Percentiles rank a stretch among this genome's conserved stretches.
These are phyloP conservation scores for Eulacestoma nigropectus DNA, from an alignment of 2,113 vertebrate species.

Conservation along the genomic window DNA sequence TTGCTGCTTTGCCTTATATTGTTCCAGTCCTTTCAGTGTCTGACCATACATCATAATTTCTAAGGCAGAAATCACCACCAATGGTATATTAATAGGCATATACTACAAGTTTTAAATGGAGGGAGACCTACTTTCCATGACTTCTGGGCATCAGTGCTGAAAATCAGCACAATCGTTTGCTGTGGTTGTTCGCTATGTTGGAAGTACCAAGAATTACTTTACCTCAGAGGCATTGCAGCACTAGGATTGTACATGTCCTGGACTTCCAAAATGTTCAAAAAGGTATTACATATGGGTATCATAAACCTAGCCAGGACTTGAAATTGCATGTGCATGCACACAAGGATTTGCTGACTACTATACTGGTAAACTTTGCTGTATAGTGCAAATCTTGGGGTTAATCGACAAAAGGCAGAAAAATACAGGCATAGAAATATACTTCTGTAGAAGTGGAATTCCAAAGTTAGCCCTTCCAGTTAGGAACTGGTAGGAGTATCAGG, in stretches of 20 bases:
- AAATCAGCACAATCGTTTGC: background rate
- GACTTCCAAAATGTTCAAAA: background rate
- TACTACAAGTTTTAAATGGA: background rate
- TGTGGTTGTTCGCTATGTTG: background rate
- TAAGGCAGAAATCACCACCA: background rate
- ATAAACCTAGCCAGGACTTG: background rate
- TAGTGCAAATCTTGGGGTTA: background rate
- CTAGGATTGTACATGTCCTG: background rate
- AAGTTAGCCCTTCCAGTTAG: background rate
- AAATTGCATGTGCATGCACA: background rate
- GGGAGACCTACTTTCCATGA: background rate
- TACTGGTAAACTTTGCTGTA: background rate
- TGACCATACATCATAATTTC: background rate
- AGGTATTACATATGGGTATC: background rate
- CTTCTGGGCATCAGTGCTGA: background rate
- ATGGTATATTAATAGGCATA: background rate
- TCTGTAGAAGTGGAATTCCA: background rate
- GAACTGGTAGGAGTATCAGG: background rate
- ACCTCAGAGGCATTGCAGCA: background rate
- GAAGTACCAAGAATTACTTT: background rate
- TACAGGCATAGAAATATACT: background rate
- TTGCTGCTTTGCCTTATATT: background rate
- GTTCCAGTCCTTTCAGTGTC: background rate
- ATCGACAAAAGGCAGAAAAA: background rate
- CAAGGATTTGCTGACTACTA: background rate